phyloP scores from a whole-genome alignment of 2,797 vertebrate genomes.

The Melanogrammus aeglefinus region DNA sequence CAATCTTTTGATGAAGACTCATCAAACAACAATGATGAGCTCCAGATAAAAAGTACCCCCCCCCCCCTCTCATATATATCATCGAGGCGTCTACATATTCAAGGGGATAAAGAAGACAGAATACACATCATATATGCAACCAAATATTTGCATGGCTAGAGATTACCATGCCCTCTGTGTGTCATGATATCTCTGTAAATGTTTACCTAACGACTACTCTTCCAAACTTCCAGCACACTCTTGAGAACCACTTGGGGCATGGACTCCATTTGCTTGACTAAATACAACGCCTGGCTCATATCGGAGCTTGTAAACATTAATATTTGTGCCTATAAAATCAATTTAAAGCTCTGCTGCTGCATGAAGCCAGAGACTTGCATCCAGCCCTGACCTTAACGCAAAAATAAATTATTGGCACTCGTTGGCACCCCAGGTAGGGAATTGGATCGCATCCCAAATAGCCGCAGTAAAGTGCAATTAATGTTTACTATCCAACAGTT shows the following conservation, averaged over 20 bases:
- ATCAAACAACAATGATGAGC: neutral
- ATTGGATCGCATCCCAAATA: conserved; percentile 44
- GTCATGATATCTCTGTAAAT: conserved; percentile 55
- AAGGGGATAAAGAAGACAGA: neutral
- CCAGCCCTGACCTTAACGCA: neutral
- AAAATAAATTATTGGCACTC: conserved; percentile 32
- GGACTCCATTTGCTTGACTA: conserved; percentile 58
- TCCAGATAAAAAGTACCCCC: conserved; percentile 18
- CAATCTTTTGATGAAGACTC: neutral
- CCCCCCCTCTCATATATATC: conserved; percentile 12
- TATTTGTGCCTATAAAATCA: conserved; percentile 56
- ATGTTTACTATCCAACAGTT: conserved; percentile 62
- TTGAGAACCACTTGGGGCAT: conserved; percentile 46
- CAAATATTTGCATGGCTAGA: conserved; percentile 30
- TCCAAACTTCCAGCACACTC: conserved; percentile 42
- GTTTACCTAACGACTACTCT: conserved; percentile 50
- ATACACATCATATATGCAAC: conserved; percentile 6
- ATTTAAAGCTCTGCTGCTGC: conserved; percentile 33
- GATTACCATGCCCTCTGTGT: conserved; percentile 28
- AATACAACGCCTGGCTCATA: conserved; percentile 59
- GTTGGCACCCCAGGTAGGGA: conserved; percentile 52
- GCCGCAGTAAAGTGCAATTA: conserved; percentile 59
- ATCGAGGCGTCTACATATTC: conserved; percentile 1
- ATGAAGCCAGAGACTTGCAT: conserved; percentile 18
- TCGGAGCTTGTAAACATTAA: conserved; percentile 50